phyloP scores from a whole-genome alignment of 1,140 invertebrate genomes.

The Drosophila malerkotliana region DNA sequence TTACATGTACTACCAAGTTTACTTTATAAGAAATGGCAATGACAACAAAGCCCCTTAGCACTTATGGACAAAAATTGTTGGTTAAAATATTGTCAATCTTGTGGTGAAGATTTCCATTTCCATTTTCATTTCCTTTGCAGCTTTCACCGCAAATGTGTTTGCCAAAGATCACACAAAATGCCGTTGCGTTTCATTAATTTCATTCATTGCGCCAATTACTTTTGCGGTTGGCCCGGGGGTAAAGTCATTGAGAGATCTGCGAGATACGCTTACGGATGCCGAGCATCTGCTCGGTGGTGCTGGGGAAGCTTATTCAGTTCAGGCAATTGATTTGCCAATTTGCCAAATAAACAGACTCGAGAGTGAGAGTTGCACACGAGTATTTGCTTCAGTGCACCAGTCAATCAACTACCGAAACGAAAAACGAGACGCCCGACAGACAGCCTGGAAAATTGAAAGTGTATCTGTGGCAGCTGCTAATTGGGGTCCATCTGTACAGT shows the following conservation, averaged over 20 bases:
- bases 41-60: neutral
- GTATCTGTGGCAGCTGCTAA: constrained; percentile 34
- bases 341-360: constrained; percentile 52
- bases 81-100: neutral
- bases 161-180: constrained; percentile 49
- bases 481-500: constrained; percentile 33
- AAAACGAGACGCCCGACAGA: constrained; percentile 2
- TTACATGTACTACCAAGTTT: neutral
- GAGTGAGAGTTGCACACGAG: constrained; percentile 27
- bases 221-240: constrained; percentile 26
- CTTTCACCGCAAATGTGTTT: constrained; percentile 44
- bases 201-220: constrained; percentile 61
- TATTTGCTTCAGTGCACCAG: constrained; percentile 47
- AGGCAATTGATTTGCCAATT: constrained; percentile 73
- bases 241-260: constrained; percentile 8
- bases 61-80: neutral
- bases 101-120: constrained; percentile 4
- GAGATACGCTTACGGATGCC: constrained; percentile 2
- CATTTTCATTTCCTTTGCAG: constrained; percentile 4
- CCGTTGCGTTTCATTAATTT: constrained; percentile 57
- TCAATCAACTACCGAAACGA: constrained; percentile 35
- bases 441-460: constrained; percentile 31
- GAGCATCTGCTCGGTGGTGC: constrained; percentile 23
- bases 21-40: neutral
- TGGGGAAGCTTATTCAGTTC: constrained; percentile 44